Evolutionary conservation across 2,113 vertebrate genomes (phyloP).

Genomic region (Thoracochromis brauschi): DNA sequence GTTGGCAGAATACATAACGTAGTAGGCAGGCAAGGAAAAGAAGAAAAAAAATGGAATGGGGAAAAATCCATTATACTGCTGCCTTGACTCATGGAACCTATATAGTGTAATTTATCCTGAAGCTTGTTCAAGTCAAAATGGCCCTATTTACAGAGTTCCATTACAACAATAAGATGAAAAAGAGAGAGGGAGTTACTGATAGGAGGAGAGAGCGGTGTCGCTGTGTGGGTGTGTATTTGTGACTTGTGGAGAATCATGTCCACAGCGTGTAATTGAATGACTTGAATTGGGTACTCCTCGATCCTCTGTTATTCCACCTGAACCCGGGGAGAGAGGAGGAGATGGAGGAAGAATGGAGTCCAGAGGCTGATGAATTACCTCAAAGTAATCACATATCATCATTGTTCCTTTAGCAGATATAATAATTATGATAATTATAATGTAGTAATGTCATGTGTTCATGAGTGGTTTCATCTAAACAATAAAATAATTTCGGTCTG

Average conservation of each 20-base stretch:
- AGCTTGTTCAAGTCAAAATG: conserved; percentile 58
- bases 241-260: conserved; percentile 24
- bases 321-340: conserved; percentile 6
- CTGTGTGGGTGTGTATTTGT: not conserved
- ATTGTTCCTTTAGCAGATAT: not conserved
- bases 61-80: conserved; percentile 49
- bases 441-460: not conserved
- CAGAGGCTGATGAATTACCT: not conserved
- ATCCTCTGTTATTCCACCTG: conserved; percentile 38
- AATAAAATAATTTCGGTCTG: not conserved
- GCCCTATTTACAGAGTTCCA: conserved; percentile 55
- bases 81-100: conserved; percentile 45
- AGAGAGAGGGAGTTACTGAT: not conserved
- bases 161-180: conserved; percentile 42
- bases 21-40: not conserved
- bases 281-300: conserved; percentile 13
- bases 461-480: not conserved
- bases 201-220: not conserved
- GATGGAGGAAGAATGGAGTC: not conserved
- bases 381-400: not conserved
- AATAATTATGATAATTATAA: not conserved
- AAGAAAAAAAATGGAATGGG: conserved; percentile 1
- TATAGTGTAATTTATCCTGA: conserved; percentile 57
- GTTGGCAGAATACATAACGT: conserved; percentile 16
- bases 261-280: conserved; percentile 51